Evolutionary conservation across 1,140 invertebrate genomes (phyloP).

Genomic region (Drosophila sulfurigaster): DNA sequence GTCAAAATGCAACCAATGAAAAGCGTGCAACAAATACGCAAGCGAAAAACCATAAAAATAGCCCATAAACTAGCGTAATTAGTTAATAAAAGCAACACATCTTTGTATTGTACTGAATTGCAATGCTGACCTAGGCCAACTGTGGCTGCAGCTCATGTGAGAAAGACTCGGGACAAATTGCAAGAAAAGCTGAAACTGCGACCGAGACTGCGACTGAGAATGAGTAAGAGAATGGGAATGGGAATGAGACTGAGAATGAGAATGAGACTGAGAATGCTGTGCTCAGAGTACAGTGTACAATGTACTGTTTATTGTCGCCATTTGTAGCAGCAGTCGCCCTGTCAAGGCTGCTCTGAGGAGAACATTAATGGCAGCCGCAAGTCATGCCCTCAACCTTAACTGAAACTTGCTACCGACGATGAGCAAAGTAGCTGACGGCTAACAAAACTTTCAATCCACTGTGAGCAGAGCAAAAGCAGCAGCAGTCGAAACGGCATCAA

Average conservation of each 20-base stretch:
- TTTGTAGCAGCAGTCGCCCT: constrained; percentile 45
- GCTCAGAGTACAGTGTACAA: constrained; percentile 17
- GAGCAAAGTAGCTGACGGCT: constrained; percentile 73
- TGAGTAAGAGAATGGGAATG: too few relatives aligned
- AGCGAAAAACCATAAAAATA: background rate
- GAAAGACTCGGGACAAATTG: constrained; percentile 4
- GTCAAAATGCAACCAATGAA: background rate
- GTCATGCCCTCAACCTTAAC: constrained; percentile 73
- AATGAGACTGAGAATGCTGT: too few relatives aligned
- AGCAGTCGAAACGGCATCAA: constrained; percentile 28
- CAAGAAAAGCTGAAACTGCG: background rate
- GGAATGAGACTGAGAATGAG: background rate
- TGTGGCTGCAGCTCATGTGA: constrained; percentile 11
- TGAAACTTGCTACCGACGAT: constrained; percentile 17
- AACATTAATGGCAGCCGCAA: constrained; percentile 72
- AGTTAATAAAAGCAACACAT: constrained; percentile 6
- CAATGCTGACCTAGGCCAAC: constrained; percentile 6
- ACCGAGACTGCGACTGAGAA: too few relatives aligned
- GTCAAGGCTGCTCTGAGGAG: constrained; percentile 63
- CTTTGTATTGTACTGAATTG: background rate
- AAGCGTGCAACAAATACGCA: background rate
- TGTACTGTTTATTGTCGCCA: constrained; percentile 55
- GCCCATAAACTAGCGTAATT: background rate
- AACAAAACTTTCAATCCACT: constrained; percentile 76
- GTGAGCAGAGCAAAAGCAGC: background rate